Conservation (phyloP, 2,113 vertebrate genomes). For the Salvelinus alpinus region DNA sequence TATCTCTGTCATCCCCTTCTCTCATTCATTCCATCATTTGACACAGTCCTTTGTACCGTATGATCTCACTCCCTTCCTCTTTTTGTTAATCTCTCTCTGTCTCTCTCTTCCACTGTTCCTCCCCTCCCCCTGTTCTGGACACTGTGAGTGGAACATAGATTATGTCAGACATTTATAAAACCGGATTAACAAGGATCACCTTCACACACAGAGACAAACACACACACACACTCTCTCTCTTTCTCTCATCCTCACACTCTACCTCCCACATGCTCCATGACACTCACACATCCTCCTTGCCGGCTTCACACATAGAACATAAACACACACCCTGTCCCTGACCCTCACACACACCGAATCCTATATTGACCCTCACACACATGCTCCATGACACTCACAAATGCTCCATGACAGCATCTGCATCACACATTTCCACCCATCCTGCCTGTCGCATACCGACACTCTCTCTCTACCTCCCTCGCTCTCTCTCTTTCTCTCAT, state of each 20-base stretch:
- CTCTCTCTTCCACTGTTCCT: neutral
- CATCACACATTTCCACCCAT: too few relatives aligned
- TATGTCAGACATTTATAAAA: slow-evolving; percentile 71
- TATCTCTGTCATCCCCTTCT: neutral
- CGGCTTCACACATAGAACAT: neutral
- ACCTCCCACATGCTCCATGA: slow-evolving; percentile 18
- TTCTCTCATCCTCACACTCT: neutral
- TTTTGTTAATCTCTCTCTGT: neutral
- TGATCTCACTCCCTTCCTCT: slow-evolving; percentile 4
- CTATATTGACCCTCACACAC: too few relatives aligned
- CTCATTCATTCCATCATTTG: slow-evolving; percentile 37
- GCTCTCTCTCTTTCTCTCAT: neutral
- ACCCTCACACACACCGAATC: neutral
- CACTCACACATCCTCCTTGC: slow-evolving; percentile 1
- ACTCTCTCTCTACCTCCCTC: neutral
- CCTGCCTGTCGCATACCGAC: too few relatives aligned
- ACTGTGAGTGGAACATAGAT: slow-evolving; percentile 63
- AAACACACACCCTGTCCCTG: neutral
- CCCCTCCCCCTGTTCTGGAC: slow-evolving; percentile 34
- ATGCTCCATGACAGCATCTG: too few relatives aligned
- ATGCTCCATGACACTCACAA: too few relatives aligned
- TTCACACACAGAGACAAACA: slow-evolving; percentile 40
- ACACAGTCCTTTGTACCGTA: neutral
- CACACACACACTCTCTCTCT: slow-evolving; percentile 1
- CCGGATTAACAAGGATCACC: slow-evolving; percentile 71